Base-by-base conservation (phyloP, 1,140 invertebrate species). In the Cydia pomonella region DNA sequence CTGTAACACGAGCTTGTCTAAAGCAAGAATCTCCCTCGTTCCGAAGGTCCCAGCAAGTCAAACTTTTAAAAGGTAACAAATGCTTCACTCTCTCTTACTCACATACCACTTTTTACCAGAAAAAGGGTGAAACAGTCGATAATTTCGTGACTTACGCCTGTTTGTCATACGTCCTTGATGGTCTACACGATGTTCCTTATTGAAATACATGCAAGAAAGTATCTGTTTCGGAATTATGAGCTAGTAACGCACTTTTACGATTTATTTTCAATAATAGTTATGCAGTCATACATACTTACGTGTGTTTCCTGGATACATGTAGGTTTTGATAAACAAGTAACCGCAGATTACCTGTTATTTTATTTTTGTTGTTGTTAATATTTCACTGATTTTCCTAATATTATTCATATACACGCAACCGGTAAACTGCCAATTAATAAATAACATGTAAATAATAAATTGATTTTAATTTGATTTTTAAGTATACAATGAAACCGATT, bases 141-240 rank as follows among this genome's bases (percentile, higher is more conserved):
- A 29, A 6, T 66, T 13, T 66, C 63, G 63, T 66, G 63, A 66
- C 25, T 29, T 33, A 64, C 23, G 27, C 5, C 63, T 64, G 63
- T 64, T 64, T 33, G 63, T 66, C 63, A 33, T 66, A 1, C 53
- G 53, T 23, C 53, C 50, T 59, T 59, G 53, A 59, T 59, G 21
- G 6, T n/a, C 21, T 23, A 59, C 10, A 59, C 53, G 18, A 21
- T 59, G 50, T 23, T 59, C n/a, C 21, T n/a, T n/a, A n/a, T n/a
- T n/a, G n/a, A 18, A 41, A 44, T 16, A 44, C 13, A 44, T 44
- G 4, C 41, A 44, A 12, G 41, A 44, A 16, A 44, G 41, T 44
- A 44, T 44, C 3, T 16, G 12, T 4, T 18, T 53, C 12, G 3
- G 5, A 18, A 53, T 18, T 53, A 53, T 53, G 18, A 18, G 18